Evolutionary conservation across 2,888 invertebrate species (phyloP).

Genomic region (Dione vanillae): DNA sequence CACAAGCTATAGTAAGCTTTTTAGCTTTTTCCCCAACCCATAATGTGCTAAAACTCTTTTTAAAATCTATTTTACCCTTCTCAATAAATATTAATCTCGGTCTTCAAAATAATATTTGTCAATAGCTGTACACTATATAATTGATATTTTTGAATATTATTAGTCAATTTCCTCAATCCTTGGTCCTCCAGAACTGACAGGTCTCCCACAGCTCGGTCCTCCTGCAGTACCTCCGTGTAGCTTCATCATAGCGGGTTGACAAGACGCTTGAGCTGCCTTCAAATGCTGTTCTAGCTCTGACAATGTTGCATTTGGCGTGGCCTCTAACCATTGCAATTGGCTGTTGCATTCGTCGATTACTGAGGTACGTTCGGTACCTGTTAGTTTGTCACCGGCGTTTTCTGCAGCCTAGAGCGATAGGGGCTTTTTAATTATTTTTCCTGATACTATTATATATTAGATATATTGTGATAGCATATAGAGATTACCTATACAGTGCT

Average conservation of each 20-base stretch:
- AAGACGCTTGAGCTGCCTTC: conserved; percentile 89
- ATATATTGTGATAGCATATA: no score
- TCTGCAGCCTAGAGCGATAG: conserved; percentile 83
- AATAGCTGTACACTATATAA: background rate
- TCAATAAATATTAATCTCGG: background rate
- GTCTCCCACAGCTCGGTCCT: conserved; percentile 62
- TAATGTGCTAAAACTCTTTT: no score
- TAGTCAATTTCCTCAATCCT: conserved; percentile 77
- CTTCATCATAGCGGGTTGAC: conserved; percentile 92
- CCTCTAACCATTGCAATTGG: conserved; percentile 91
- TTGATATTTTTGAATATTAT: background rate
- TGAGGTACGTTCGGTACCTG: conserved; percentile 87
- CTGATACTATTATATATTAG: no score
- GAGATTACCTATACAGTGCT: no score
- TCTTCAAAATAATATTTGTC: background rate
- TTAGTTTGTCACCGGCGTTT: conserved; percentile 87
- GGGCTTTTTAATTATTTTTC: no score
- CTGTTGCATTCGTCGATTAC: conserved; percentile 88
- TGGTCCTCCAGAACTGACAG: conserved; percentile 78
- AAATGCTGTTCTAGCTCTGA: conserved; percentile 91
- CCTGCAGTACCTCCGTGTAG: conserved; percentile 87
- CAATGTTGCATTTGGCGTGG: conserved; percentile 90
- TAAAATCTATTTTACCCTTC: no score
- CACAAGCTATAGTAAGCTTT: no score
- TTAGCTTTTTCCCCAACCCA: no score